Base-by-base conservation (phyloP, 2,888 invertebrate species). In the Serripes groenlandicus region DNA sequence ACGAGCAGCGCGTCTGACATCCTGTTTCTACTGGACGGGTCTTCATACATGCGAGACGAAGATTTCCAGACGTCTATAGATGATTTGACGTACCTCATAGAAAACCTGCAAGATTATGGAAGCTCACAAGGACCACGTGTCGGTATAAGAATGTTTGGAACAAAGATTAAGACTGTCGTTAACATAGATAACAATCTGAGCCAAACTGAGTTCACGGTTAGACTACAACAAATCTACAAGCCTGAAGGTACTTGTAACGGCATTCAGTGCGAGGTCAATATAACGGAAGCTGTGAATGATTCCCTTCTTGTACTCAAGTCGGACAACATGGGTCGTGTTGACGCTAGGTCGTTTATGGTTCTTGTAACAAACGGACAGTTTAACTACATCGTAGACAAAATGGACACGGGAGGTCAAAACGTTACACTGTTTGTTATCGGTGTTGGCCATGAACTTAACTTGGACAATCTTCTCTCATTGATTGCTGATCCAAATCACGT, bases 11-110 rank as follows among this genome's bases (percentile, higher is more conserved):
- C n/a, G 26, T 73, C 78, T 2, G 78, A 78, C 60, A 66, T 78
- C 9, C 58, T 73, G 9, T 66, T 78, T 49, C 66, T 78, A 26
- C 23, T 78, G 7, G 78, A 78, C 34, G 56, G 64, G 5, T 58
- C 78, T 18, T 5, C 21, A 30, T 62, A 56, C 32, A 60, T 78
- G 32, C 21, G 42, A n/a, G 9, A 18, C 11, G 9, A 54, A 32
- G 66, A 68, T n/a, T 56, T 30, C 26, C 42, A 73, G 11, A 34
- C 32, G 11, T 35, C 68, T 37, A 73, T 58, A 2, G 49, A 73
- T 49, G 78, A 54, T 28, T 26, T 73, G 21, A 68, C 56, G 1
- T 58, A 78, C 37, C 18, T 78, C 4, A 66, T 78, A 30, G 54
- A 49, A n/a, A 68, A 58, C 21, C 26, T 58, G 23, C 26, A 26